Conservation (phyloP, 2,113 vertebrate genomes). For the Sphyrna mokarran region DNA sequence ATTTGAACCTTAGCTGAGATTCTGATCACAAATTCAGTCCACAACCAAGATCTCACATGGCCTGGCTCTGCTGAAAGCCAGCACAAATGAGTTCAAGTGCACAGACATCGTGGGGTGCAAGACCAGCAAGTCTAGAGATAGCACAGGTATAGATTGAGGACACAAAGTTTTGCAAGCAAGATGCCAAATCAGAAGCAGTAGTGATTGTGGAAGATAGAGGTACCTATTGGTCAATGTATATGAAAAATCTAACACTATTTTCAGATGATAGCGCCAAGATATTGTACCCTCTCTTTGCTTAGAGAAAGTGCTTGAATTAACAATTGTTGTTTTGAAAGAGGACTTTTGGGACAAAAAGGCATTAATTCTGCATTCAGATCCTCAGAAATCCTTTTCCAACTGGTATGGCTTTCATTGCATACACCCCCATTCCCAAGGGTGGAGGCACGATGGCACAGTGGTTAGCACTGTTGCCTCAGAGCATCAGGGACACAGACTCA, state of each 20-base stretch:
- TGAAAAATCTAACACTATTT: background rate
- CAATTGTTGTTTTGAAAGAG: background rate
- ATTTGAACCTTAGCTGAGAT: no score
- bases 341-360: background rate
- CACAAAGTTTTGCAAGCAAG: no score
- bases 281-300: background rate
- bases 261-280: background rate
- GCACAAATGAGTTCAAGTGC: background rate
- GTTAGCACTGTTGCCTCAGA: no score
- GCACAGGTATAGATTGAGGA: background rate
- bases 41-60: no score
- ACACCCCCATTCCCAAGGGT: no score
- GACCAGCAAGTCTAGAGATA: background rate
- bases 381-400: background rate
- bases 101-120: no score
- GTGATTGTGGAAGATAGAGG: background rate
- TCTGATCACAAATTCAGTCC: no score
- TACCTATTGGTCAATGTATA: background rate
- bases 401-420: no score
- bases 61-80: background rate
- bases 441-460: no score
- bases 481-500: no score
- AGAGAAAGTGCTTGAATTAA: background rate
- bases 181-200: background rate
- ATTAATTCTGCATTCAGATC: background rate